Evolutionary conservation across 2,888 invertebrate genomes (phyloP).

Genomic region (Cosmia trapezina): DNA sequence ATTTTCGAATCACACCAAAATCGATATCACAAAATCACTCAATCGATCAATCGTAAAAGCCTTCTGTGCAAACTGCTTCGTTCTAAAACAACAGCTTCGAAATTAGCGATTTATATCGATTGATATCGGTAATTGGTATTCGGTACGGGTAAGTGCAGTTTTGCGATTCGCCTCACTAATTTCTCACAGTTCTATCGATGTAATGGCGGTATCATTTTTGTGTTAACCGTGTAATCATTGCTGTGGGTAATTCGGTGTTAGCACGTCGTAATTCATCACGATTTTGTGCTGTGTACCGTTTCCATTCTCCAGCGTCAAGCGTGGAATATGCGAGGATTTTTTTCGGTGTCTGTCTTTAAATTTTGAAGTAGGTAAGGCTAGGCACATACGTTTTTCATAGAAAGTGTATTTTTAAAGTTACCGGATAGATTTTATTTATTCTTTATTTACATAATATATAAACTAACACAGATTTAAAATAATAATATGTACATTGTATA

Average conservation of each 20-base stretch:
- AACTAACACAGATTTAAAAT: too few species aligned
- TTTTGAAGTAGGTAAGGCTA: not conserved
- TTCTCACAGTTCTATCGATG: constrained; percentile 66
- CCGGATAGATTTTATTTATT: too few species aligned
- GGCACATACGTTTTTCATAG: not conserved
- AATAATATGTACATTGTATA: too few species aligned
- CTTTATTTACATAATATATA: too few species aligned
- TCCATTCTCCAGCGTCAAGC: constrained; percentile 45
- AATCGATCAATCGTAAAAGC: constrained; percentile 19
- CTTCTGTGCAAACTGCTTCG: constrained; percentile 35
- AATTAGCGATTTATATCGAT: constrained; percentile 66
- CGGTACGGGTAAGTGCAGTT: constrained; percentile 65
- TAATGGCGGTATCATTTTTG: constrained; percentile 69
- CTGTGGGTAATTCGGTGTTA: constrained; percentile 75
- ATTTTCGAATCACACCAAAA: not conserved
- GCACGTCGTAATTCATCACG: constrained; percentile 79
- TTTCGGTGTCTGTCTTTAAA: constrained; percentile 18
- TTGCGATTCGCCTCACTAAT: constrained; percentile 73
- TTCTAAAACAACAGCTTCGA: constrained; percentile 47
- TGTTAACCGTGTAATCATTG: constrained; percentile 76
- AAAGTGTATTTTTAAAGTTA: too few species aligned
- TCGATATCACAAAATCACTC: not conserved
- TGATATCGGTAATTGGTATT: constrained; percentile 68
- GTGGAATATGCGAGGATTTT: constrained; percentile 23
- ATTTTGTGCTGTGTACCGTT: constrained; percentile 63